Evolutionary conservation across 2,888 invertebrate genomes (phyloP).

Genomic region (Cotesia congregata): DNA sequence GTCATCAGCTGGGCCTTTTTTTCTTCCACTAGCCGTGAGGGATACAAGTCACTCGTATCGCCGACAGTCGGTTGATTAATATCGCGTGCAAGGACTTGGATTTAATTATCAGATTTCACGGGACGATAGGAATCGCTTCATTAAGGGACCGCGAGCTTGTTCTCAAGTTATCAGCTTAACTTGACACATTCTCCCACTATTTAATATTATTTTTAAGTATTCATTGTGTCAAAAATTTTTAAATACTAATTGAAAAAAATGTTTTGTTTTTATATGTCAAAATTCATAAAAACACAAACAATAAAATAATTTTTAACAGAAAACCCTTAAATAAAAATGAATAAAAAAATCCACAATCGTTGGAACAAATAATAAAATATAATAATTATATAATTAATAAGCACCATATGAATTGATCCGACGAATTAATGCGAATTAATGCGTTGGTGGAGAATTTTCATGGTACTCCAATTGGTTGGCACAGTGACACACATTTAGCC

Average conservation of each 20-base stretch:
- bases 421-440: slow-evolving; percentile 45
- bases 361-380: slow-evolving; percentile 12
- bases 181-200: background rate
- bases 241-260: too few relatives aligned
- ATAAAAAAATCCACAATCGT: background rate
- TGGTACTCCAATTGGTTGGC: slow-evolving; percentile 29
- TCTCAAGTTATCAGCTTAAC: slow-evolving; percentile 22
- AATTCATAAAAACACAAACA: too few relatives aligned
- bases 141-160: slow-evolving; percentile 49
- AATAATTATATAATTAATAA: background rate
- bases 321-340: too few relatives aligned
- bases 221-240: too few relatives aligned
- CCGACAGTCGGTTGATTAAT: slow-evolving; percentile 55
- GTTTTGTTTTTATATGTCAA: too few relatives aligned
- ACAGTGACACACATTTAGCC: slow-evolving; percentile 30
- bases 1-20: background rate
- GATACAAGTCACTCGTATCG: slow-evolving; percentile 51
- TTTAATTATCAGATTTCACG: slow-evolving; percentile 65
- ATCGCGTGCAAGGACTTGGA: slow-evolving; percentile 56
- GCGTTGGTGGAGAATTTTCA: slow-evolving; percentile 35
- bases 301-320: too few relatives aligned
- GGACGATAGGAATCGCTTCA: slow-evolving; percentile 63
- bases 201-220: background rate
- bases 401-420: slow-evolving; percentile 61
- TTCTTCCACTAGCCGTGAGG: slow-evolving; percentile 34